Evolutionary conservation across 2,113 vertebrate genomes (phyloP), one percentile per base, ranked within the genome.

Genomic region (Benthochromis sp.): DNA sequence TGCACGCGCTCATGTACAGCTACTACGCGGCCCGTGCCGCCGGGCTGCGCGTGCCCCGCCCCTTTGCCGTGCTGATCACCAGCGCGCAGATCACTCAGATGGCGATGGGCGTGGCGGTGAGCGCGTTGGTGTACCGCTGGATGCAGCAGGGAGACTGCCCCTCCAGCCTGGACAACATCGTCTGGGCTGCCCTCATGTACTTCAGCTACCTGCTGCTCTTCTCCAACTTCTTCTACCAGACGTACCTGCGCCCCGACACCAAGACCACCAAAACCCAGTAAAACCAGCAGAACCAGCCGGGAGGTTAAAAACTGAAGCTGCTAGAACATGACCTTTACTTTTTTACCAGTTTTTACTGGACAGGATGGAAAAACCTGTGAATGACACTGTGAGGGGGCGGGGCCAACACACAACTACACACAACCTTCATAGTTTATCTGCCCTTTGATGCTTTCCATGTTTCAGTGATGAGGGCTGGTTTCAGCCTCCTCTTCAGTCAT

Each of bases 1-100:
- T 99, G 6, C 98, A 99, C 24, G 98, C 98, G 0, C 97, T 99
- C 85, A 99, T 99, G 98, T 99, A 99, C 97, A 98, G 98, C 3
- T 99, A 99, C 96, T 99, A 99, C 5, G 97, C 98, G 16, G 91
- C 97, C 84, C 96, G 97, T 21, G 98, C 98, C 0, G 97, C 97
- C 1, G 97, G 98, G 34, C 96, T 99, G 96, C 96, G 95, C 6
- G 97, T 99, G 54, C 98, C 98, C 0, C 97, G 98, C 2, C 80
- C 84, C 86, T 96, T 98, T 13, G 98, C 98, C 93, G 97, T 98
- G 97, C 96, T 99, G 94, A 98, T 99, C 96, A 99, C 94, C 59
- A 86, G 86, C 96, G 52, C 93, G 96, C 98, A 99, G 97, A 98
- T 99, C 93, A 94, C 96, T 2, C 98, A 99, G 97, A 99, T 99